Conservation (phyloP, 2,113 vertebrate genomes). For the Ctenomys sociabilis region DNA sequence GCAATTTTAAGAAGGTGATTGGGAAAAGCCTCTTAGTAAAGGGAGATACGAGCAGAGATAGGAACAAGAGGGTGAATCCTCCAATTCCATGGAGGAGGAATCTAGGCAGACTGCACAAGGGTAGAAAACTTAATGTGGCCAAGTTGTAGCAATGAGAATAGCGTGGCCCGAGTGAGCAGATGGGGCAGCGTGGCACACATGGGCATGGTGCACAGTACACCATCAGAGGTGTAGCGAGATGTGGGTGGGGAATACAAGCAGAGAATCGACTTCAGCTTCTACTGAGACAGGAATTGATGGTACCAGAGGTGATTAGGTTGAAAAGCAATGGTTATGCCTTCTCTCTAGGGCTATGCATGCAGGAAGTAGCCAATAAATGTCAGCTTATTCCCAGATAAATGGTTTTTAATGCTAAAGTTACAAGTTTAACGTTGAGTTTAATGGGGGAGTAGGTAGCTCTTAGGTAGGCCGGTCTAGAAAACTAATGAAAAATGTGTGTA, state of each 20-base stretch:
- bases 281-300: neutral
- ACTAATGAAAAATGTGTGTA: neutral
- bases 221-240: neutral
- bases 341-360: neutral
- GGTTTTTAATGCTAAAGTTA: neutral
- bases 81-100: neutral
- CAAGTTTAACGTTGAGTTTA: neutral
- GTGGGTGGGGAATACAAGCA: neutral
- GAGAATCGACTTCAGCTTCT: slow-evolving; percentile 10
- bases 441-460: neutral
- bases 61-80: neutral
- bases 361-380: neutral
- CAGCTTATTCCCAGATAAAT: neutral
- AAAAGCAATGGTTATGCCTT: neutral
- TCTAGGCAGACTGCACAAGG: neutral
- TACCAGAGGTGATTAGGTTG: neutral
- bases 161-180: neutral
- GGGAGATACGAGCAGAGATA: neutral
- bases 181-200: neutral
- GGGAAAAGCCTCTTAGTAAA: neutral
- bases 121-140: neutral
- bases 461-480: neutral
- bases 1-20: neutral
- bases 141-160: neutral
- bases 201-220: neutral